Evolutionary conservation across 2,888 invertebrate genomes (phyloP), one percentile per base, ranked within the genome.

Genomic region (Harpalus rufipes): DNA sequence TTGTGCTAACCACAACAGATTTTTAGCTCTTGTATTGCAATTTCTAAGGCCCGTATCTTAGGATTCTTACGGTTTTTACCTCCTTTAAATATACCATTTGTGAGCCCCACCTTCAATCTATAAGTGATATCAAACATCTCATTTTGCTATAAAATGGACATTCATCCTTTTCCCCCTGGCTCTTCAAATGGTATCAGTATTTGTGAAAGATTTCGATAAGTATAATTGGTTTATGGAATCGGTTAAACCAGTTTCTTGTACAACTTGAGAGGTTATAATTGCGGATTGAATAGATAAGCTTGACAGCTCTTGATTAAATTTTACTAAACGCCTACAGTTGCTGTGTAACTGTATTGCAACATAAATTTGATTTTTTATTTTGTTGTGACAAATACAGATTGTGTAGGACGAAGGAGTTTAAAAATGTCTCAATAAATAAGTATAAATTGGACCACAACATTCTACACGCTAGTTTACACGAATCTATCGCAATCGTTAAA

Each of bases 221-320:
- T 79, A 21, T 41, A 65, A 59, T 85, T 41, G 44, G 16, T 12
- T 72, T 72, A 41, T 41, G 25, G 32, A 51, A 41, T 32, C 16
- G 44, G 32, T 6, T 7, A 51, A 51, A 76, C 44, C n/a, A 32
- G 68, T 39, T 68, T 39, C 14, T 39, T 12, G 5, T 14, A 14
- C 32, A 25, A 63, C 12, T 32, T 58, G 16, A 85, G n/a, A 86
- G 25, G 74, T 59, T 56, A 56, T 10, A 32, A 32, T 68, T 68
- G 32, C 68, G 39, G 32, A 68, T 63, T 63, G 63, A 21, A 21
- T 14, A 10, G 68, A 68, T 68, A 25, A 68, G 68, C 18, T 63
- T 63, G 63, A 39, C 68, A 68, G 68, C n/a, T 68, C 25, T 32
- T 68, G 68, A 68, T 68, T 68, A 68, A 68, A 39, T 14, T 68